These are phyloP conservation scores for Iguana delicatissima DNA, from an alignment of 2,797 vertebrate species.

Conservation along the genomic window DNA sequence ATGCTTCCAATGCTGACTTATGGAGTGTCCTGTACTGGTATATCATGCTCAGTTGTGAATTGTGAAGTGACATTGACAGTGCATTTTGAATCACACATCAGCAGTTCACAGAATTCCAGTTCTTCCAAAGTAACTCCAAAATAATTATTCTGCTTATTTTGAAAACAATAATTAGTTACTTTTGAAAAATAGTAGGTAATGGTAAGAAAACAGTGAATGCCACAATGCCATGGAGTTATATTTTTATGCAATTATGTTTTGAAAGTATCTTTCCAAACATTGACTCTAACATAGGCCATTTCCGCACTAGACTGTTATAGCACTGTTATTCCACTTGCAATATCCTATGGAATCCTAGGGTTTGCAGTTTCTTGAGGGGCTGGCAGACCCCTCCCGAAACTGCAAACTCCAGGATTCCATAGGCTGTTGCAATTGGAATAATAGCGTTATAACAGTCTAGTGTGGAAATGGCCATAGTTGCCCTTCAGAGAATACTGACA, in stretches of 20 bases:
- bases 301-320: too few species aligned
- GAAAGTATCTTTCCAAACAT: background rate
- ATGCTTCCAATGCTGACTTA: too few species aligned
- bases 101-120: background rate
- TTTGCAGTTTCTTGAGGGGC: too few species aligned
- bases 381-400: too few species aligned
- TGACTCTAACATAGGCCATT: background rate
- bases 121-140: background rate
- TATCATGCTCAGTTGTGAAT: background rate
- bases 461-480: background rate
- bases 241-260: background rate
- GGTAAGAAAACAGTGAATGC: background rate
- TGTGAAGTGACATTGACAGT: background rate
- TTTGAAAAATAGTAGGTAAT: background rate
- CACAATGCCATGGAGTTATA: background rate
- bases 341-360: too few species aligned
- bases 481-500: conserved; percentile 8
- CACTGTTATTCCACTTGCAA: too few species aligned
- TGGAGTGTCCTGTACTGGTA: too few species aligned
- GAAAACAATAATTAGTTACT: background rate
- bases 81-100: background rate
- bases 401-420: too few species aligned
- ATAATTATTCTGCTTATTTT: background rate
- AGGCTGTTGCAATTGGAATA: too few species aligned
- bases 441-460: too few species aligned